Base-by-base conservation (phyloP, 1,140 invertebrate species). In the Drosophila ananassae region DNA sequence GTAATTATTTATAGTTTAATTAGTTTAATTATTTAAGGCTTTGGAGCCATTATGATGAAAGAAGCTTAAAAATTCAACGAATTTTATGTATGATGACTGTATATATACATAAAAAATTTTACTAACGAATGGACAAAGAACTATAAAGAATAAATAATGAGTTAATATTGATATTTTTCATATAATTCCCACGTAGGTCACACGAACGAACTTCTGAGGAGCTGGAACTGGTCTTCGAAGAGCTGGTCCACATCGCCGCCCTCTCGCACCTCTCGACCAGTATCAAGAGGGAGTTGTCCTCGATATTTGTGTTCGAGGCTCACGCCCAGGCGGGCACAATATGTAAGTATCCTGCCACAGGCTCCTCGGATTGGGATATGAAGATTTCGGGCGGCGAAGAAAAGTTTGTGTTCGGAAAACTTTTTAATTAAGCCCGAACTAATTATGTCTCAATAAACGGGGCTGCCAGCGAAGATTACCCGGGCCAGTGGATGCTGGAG, bases 171-270 rank as follows among this genome's bases (percentile, higher is more conserved):
- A 46, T 41, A 8, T 7, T 7, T 46, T 21, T 34, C 24, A 37
- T 44, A 3, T n/a, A 10, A 24, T 7, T 12, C 24, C 17, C 17
- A 17, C 17, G 24, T 85, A 96, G 95, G 71, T 94, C 94, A 50
- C 93, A 95, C 79, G 96, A 97, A 83, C 92, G 97, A 72, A 96
- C 95, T 2, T 90, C 93, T 5, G 96, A 97, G 82, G 97, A 98
- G 89, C 91, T 97, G 73, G 97, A 97, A 91, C 94, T 95, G 57
- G 96, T 98, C 60, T 97, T 97, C 91, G 96, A 97, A 81, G 97
- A 98, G 89, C 92, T 98, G 28, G 92, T 97, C 48, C 96, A 97
- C 81, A 96, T 98, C 61, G 96, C 96, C 82, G 96, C 97, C 2
- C 92, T 98, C 56, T 94, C 95, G 7, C 96, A 98, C 85, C 92